A percentile compares a stretch with the other conserved stretches of the same genome.
Evolutionary conservation across 2,888 invertebrate species (phyloP).

Genomic region (Lomographa bimaculata): DNA sequence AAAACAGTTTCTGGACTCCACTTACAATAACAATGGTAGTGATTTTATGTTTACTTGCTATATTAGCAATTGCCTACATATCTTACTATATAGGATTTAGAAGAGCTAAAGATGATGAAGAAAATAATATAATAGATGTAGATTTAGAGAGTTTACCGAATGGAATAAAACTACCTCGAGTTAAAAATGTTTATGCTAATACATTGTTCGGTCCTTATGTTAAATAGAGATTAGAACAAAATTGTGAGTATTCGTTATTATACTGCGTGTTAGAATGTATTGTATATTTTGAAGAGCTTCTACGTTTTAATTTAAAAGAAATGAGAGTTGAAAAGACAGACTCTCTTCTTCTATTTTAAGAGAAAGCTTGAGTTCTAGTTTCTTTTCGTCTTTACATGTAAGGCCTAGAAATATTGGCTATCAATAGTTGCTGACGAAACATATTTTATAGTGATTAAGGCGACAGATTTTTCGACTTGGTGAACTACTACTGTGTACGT

Average conservation of each 20-base stretch:
- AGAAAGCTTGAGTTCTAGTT: no score
- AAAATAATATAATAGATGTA: constrained; percentile 9
- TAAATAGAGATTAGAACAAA: constrained; percentile 1
- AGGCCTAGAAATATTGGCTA: no score
- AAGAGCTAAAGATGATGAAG: constrained; percentile 6
- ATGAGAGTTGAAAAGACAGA: no score
- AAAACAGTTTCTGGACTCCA: constrained; percentile 16
- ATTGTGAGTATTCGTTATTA: constrained; percentile 1
- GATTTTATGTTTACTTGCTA: constrained; percentile 7
- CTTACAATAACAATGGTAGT: constrained; percentile 21
- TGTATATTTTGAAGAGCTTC: no score
- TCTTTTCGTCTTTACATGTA: no score
- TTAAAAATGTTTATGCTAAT: constrained; percentile 7
- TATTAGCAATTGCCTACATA: constrained; percentile 8
- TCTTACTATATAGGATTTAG: constrained; percentile 17
- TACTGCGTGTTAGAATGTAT: constrained; percentile 17
- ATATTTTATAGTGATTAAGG: no score
- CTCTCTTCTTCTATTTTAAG: no score
- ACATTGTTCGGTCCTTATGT: constrained; percentile 5
- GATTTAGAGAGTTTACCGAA: constrained; percentile 9
- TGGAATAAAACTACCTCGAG: constrained; percentile 7
- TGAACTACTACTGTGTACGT: no score
- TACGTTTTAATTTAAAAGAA: no score
- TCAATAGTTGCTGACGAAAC: no score
- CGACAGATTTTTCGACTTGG: no score